These are phyloP conservation scores for Tympanoctomys barrerae DNA, from an alignment of 2,797 vertebrate genomes.

Conservation along the genomic window DNA sequence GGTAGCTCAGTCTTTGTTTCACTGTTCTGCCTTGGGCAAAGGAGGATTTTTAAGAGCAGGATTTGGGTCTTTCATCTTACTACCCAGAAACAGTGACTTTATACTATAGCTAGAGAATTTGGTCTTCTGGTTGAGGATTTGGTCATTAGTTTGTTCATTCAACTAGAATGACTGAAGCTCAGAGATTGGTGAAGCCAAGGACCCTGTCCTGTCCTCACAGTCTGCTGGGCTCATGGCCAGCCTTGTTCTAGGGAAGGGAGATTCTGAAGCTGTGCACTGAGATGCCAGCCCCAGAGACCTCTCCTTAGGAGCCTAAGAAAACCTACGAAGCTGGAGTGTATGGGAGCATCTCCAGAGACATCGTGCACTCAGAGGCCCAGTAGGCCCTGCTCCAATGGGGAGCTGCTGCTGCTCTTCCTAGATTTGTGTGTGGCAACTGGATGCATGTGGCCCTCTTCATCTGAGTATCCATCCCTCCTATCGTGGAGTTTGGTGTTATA, in stretches of 20 bases:
- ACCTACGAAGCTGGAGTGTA: not conserved
- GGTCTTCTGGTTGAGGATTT: not conserved
- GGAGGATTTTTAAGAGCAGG: not conserved
- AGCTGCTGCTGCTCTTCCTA: not conserved
- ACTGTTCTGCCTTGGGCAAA: too few relatives aligned
- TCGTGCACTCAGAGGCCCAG: too few relatives aligned
- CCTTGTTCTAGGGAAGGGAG: not conserved
- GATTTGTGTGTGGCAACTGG: not conserved
- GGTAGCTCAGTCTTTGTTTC: not conserved
- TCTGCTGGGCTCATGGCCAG: not conserved
- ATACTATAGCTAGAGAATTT: not conserved
- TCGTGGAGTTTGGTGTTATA: not conserved
- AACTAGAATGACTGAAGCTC: not conserved
- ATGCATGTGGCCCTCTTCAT: rapidly evolving
- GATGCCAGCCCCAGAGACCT: not conserved
- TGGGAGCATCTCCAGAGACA: not conserved
- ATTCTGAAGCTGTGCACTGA: not conserved
- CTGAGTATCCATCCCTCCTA: not conserved
- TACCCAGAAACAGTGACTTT: not conserved
- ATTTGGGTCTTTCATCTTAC: not conserved
- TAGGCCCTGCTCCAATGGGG: not conserved
- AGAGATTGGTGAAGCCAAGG: not conserved
- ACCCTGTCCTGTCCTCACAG: not conserved
- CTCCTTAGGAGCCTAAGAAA: not conserved
- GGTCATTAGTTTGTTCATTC: not conserved